Evolutionary conservation across 2,888 invertebrate species (phyloP).

Genomic region (Atethmia centrago): DNA sequence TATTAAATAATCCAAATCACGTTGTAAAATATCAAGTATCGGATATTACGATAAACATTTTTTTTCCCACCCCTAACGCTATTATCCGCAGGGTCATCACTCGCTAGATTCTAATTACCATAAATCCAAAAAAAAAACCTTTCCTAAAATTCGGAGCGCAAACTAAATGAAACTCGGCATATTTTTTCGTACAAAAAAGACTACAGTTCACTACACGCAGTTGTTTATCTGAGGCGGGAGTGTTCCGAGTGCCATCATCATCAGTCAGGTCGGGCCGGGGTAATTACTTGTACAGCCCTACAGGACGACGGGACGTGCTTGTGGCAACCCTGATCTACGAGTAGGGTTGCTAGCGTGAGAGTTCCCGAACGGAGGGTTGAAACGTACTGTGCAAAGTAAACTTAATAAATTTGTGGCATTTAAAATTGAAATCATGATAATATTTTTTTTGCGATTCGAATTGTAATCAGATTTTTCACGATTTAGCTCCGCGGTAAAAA

Average conservation of each 20-base stretch:
- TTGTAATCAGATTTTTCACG: neutral
- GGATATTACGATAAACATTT: conserved; percentile 5
- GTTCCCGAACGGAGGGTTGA: conserved; percentile 24
- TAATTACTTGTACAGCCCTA: conserved; percentile 66
- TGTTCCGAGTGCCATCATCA: conserved; percentile 65
- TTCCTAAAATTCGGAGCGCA: conserved; percentile 35
- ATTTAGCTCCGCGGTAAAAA: neutral
- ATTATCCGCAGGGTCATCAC: conserved; percentile 37
- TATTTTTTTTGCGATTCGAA: conserved; percentile 22
- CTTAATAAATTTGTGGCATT: conserved; percentile 20
- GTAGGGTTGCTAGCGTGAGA: conserved; percentile 43
- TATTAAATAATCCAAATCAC: conserved; percentile 28
- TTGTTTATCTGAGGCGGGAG: conserved; percentile 61
- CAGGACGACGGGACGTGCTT: conserved; percentile 63
- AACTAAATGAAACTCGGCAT: conserved; percentile 60
- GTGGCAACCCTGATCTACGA: conserved; percentile 60
- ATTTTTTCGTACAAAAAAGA: conserved; percentile 58
- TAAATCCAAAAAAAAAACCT: conserved; percentile 50
- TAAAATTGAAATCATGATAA: conserved; percentile 32
- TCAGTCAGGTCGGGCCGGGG: conserved; percentile 62
- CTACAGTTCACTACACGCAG: conserved; percentile 57
- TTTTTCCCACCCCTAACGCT: conserved; percentile 14
- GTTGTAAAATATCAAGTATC: conserved; percentile 23
- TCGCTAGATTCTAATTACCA: conserved; percentile 50
- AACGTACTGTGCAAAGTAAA: conserved; percentile 20